Base-by-base conservation (phyloP, 2,888 invertebrate species). In the Fragum fragum region DNA sequence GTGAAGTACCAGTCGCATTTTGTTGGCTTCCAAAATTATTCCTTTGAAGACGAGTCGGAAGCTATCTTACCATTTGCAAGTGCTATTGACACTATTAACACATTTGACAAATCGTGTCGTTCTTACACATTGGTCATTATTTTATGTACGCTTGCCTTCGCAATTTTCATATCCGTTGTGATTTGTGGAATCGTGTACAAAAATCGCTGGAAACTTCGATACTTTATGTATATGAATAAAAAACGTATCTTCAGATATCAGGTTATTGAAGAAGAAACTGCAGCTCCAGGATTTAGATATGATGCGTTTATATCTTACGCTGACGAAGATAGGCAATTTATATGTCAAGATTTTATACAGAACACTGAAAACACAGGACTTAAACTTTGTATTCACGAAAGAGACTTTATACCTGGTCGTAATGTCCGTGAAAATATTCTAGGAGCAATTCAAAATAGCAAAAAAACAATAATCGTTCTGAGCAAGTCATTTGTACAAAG, bases 291-390 rank as follows among this genome's bases (percentile, higher is more conserved):
- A 14, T 85, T 71, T 73, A 73, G 61, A 16, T 85, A 79, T 61
- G 85, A 89, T 68, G 85, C 76, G 14, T 88, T 88, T 73, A 69
- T 87, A 16, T 82, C 83, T 0, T 87, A 84, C 53, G 71, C 81
- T 11, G 70, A 78, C 9, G 79, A 75, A 0, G 75, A 88, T 55
- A 70, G 66, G 9, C 36, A 16, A 0, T 82, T 79, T 55, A 74
- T 84, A 0, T 29, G 28, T 16, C 59, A 71, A 1, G 39, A 61
- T 16, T 23, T 87, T 14, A 21, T 76, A 73, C 47, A 69, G 23
- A 36, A 52, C 3, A 18, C 79, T n/a, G 79, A 83, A 29, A 47
- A 68, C 5, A 57, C 32, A 14, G 68, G 68, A 68, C 71, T 86
- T 9, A 68, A 47, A 16, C 82, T 90, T 5, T 89, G 87, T 61